Conservation (phyloP, 2,888 invertebrate genomes). For the Onthophagus sagittarius region DNA sequence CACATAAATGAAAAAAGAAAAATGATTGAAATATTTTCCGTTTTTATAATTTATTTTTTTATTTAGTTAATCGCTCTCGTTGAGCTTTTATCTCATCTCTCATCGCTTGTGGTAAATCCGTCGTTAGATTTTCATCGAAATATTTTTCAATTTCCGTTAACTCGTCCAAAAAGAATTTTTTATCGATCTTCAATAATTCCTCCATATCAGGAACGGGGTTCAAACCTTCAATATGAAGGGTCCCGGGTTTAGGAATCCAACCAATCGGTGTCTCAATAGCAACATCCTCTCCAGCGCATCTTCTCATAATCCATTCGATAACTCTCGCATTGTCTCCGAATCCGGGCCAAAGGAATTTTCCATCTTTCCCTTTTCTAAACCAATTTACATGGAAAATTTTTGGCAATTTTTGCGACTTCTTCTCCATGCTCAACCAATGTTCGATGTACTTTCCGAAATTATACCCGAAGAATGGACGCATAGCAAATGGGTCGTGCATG, state of each 20-base stretch:
- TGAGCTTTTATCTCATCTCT: slow-evolving; percentile 60
- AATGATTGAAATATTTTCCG: background rate
- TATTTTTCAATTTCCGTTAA: slow-evolving; percentile 66
- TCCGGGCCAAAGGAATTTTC: slow-evolving; percentile 98
- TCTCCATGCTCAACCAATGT: slow-evolving; percentile 92
- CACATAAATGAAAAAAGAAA: background rate
- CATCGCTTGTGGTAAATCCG: slow-evolving; percentile 78
- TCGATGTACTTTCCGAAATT: slow-evolving; percentile 94
- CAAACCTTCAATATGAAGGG: slow-evolving; percentile 72
- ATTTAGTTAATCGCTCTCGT: slow-evolving; percentile 6
- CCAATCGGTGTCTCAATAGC: slow-evolving; percentile 75
- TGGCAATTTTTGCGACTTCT: slow-evolving; percentile 61
- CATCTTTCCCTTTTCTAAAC: slow-evolving; percentile 87
- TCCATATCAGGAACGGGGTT: slow-evolving; percentile 67
- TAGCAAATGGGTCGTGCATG: slow-evolving; percentile 99
- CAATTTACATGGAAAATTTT: slow-evolving; percentile 99
- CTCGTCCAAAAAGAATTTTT: slow-evolving; percentile 90
- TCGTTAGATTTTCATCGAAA: slow-evolving; percentile 88
- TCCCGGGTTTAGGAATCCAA: slow-evolving; percentile 56
- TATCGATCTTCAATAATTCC: slow-evolving; percentile 81
- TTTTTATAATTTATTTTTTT: background rate
- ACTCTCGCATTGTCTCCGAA: slow-evolving; percentile 97
- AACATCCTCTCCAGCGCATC: slow-evolving; percentile 74
- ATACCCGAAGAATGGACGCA: slow-evolving; percentile 99
- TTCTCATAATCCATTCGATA: slow-evolving; percentile 90